Conservation (phyloP, 1,140 invertebrate genomes). For the Drosophila prosaltans region DNA sequence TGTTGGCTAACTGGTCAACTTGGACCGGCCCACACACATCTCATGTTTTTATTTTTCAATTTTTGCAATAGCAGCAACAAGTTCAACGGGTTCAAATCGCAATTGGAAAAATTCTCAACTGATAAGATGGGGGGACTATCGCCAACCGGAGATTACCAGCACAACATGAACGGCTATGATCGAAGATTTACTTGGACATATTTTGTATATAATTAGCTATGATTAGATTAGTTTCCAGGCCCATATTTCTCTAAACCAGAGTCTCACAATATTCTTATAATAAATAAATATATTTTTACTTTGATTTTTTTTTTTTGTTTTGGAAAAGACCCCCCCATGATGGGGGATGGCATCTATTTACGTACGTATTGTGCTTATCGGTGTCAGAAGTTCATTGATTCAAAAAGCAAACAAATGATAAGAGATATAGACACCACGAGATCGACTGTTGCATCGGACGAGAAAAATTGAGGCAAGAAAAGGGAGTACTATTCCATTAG, state of each 20-base stretch:
- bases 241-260: background rate
- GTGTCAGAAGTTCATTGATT: background rate
- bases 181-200: slow-evolving; percentile 11
- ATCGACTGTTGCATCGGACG: background rate
- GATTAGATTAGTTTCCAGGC: slow-evolving; percentile 25
- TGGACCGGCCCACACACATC: background rate
- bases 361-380: background rate
- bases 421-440: background rate
- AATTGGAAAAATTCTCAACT: slow-evolving; percentile 51
- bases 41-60: slow-evolving; percentile 2
- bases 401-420: background rate
- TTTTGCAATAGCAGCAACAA: slow-evolving; percentile 6
- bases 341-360: background rate
- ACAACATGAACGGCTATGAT: slow-evolving; percentile 21
- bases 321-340: background rate
- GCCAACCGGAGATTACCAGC: slow-evolving; percentile 41
- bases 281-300: too few species aligned
- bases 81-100: slow-evolving; percentile 59
- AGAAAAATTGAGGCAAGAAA: background rate
- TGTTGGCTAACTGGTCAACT: slow-evolving; percentile 1
- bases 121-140: slow-evolving; percentile 43
- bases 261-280: background rate
- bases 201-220: background rate
- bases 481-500: too few species aligned
- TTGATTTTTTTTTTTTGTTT: background rate